These are phyloP conservation scores for Aleadryas rufinucha DNA, from an alignment of 2,113 vertebrate species.

Conservation along the genomic window DNA sequence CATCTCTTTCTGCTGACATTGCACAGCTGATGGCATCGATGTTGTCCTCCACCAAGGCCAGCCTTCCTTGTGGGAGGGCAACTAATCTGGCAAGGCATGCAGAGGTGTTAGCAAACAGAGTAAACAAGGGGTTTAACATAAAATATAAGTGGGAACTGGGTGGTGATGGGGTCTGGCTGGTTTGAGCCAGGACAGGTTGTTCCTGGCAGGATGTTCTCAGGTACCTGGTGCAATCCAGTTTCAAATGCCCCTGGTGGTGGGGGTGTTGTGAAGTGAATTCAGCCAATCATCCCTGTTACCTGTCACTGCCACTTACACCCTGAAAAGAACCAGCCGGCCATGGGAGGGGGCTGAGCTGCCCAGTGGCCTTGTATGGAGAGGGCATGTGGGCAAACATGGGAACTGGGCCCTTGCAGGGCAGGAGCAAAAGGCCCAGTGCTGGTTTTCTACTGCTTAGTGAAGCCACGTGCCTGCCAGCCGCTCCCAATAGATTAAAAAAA, in stretches of 20 bases:
- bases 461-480: background rate
- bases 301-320: background rate
- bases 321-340: background rate
- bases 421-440: background rate
- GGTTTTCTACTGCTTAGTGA: background rate
- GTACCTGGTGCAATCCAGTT: background rate
- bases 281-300: background rate
- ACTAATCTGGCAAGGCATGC: background rate
- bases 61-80: background rate
- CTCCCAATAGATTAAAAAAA: background rate
- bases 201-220: background rate
- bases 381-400: background rate
- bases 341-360: background rate
- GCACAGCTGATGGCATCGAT: background rate
- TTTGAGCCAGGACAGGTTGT: background rate
- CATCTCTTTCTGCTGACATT: background rate
- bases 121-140: background rate
- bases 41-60: background rate
- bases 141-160: background rate
- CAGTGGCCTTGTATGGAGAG: fast-evolving
- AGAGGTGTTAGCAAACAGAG: background rate
- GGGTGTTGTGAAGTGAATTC: background rate
- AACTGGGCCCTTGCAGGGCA: background rate
- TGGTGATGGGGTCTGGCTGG: background rate
- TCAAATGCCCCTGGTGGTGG: background rate